phyloP scores from a whole-genome alignment of 2,888 invertebrate species.

The Nomada goodeniana region DNA sequence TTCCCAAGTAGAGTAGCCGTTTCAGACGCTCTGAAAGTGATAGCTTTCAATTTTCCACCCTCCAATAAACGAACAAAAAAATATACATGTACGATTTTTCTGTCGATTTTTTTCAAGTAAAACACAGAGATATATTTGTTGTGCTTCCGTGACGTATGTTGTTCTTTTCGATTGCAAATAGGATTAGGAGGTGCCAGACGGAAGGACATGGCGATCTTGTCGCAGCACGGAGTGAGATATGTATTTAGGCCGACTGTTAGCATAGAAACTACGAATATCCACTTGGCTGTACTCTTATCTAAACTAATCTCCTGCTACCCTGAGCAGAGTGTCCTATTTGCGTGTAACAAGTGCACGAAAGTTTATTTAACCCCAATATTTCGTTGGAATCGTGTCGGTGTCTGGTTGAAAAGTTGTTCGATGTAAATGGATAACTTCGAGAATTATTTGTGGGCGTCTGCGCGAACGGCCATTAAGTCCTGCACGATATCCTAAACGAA shows the following conservation, averaged over 20 bases:
- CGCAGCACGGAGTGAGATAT: constrained; percentile 71
- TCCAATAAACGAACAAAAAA: not conserved
- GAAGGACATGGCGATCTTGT: constrained; percentile 28
- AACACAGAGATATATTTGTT: not conserved
- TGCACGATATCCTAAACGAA: not conserved
- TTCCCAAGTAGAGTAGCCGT: not conserved
- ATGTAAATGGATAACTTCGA: constrained; percentile 15
- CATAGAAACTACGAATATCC: constrained; percentile 79
- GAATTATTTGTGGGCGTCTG: constrained; percentile 1
- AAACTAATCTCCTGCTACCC: constrained; percentile 80
- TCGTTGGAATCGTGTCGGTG: constrained; percentile 32
- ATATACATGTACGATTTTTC: not conserved
- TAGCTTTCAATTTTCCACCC: not conserved
- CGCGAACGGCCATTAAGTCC: not conserved
- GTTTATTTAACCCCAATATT: constrained; percentile 64
- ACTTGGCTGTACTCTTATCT: constrained; percentile 78
- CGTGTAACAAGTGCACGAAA: constrained; percentile 53
- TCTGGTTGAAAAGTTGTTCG: not conserved
- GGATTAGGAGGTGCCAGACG: constrained; percentile 25
- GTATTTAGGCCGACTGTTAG: constrained; percentile 79
- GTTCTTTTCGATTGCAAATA: constrained; percentile 31
- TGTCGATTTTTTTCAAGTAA: not conserved
- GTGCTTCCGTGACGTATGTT: not conserved
- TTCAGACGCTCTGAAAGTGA: no score
- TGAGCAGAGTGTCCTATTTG: constrained; percentile 54